Base-by-base conservation (phyloP, 1,140 invertebrate species). In the Amphibalanus amphitrite region DNA sequence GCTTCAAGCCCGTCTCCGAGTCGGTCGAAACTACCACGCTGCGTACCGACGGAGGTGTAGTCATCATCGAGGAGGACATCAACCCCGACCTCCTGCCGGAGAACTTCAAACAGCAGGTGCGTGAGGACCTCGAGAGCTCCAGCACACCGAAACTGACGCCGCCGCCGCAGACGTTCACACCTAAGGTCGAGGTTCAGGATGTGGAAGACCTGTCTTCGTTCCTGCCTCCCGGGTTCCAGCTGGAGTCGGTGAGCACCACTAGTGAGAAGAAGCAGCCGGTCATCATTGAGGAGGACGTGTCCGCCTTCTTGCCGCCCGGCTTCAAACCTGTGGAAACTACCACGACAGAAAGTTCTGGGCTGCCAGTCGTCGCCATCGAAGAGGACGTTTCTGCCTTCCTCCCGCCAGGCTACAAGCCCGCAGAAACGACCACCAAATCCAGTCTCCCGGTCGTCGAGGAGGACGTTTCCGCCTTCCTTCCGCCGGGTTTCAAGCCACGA, bases 401-500 rank as follows among this genome's bases (percentile, higher is more conserved):
- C 59, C 86, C 87, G 40, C 83, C 86, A 26, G 86, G 83, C n/a
- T 87, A 82, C 76, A 86, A 86, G 72, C 67, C 67, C 38, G 15
- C n/a, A 15, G 73, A 72, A 30, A 69, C 59, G 3, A 65, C 73
- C 15, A 71, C 72, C 1, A 26, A 67, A 30, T 69, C 29, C 26
- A 20, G 33, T 15, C 59, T 69, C 28, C 38, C 65, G 23, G 26
- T 72, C n/a, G 59, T 67, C 15, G 73, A 70, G 30, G 73, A 72
- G 28, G 85, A 88, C 73, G 76, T 88, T 15, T 84, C 83, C 33
- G 84, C 85, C 74, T 83, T 89, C 69, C 79, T 89, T 71, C 88
- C 88, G 28, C 81, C 85, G 10, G 85, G 83, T 10, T 88, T 83
- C 74, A 85, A 83, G 73, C 67, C 74, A 10, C 28, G 65, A 26